These are phyloP conservation scores for Trichacis sp. DNA, from an alignment of 2,888 invertebrate species.

Conservation along the genomic window DNA sequence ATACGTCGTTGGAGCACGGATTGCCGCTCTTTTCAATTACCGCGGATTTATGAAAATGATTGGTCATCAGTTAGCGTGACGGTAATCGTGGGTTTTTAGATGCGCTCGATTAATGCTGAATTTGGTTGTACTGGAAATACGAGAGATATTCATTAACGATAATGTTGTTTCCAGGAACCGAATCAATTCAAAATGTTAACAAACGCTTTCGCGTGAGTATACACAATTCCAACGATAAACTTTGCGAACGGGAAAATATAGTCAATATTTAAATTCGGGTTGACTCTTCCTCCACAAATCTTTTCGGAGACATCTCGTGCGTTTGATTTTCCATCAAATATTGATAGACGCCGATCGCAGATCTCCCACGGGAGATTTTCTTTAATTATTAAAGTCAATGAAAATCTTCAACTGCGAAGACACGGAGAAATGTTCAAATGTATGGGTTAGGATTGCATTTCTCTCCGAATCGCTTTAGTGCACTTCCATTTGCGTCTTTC, in stretches of 20 bases:
- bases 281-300: no score
- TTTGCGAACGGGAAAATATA: background rate
- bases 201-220: background rate
- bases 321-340: constrained; percentile 12
- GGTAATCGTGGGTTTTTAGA: constrained; percentile 1
- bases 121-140: background rate
- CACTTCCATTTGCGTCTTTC: background rate
- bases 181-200: background rate
- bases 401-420: no score
- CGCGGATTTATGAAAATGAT: constrained; percentile 51
- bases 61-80: constrained; percentile 14
- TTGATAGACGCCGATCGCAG: constrained; percentile 14
- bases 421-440: background rate
- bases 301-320: constrained; percentile 2
- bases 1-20: constrained; percentile 38
- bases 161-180: background rate
- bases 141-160: constrained; percentile 1
- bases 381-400: constrained; percentile 28
- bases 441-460: background rate
- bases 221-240: background rate
- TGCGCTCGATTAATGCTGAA: constrained; percentile 3
- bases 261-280: no score
- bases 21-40: constrained; percentile 22
- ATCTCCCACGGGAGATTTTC: constrained; percentile 21
- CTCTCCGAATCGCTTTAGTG: background rate